Evolutionary conservation across 2,113 vertebrate genomes (phyloP).

Genomic region (Pristiophorus japonicus): DNA sequence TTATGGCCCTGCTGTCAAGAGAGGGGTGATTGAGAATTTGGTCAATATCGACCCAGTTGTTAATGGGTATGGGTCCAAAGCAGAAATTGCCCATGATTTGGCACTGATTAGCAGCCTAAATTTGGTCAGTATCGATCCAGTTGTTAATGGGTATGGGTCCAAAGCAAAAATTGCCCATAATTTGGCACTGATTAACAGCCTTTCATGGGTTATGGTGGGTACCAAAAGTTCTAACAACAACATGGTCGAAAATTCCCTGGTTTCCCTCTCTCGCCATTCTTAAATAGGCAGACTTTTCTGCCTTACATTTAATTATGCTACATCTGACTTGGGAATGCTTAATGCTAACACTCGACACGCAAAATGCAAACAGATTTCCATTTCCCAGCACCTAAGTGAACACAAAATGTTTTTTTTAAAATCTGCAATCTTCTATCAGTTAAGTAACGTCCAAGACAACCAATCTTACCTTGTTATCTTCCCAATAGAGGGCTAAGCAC

Average conservation of each 20-base stretch:
- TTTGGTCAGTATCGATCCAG: not conserved
- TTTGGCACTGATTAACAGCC: not conserved
- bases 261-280: no score
- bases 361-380: not conserved
- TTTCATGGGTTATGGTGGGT: not conserved
- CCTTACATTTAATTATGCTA: not conserved
- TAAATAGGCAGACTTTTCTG: not conserved
- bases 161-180: not conserved
- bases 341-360: not conserved
- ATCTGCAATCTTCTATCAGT: not conserved
- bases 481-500: slow-evolving; percentile 95
- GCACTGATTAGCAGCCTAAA: not conserved
- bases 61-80: not conserved
- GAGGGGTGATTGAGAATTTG: not conserved
- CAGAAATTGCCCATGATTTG: not conserved
- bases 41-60: not conserved
- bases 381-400: not conserved
- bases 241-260: no score
- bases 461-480: slow-evolving; percentile 85
- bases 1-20: not conserved
- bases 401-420: not conserved
- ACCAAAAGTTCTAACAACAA: not conserved
- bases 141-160: not conserved
- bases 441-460: not conserved
- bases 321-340: not conserved